A percentile compares a stretch with the other conserved stretches of the same genome.
These are phyloP conservation scores for Pelobates fuscus DNA, from an alignment of 2,113 vertebrate species.

Conservation along the genomic window DNA sequence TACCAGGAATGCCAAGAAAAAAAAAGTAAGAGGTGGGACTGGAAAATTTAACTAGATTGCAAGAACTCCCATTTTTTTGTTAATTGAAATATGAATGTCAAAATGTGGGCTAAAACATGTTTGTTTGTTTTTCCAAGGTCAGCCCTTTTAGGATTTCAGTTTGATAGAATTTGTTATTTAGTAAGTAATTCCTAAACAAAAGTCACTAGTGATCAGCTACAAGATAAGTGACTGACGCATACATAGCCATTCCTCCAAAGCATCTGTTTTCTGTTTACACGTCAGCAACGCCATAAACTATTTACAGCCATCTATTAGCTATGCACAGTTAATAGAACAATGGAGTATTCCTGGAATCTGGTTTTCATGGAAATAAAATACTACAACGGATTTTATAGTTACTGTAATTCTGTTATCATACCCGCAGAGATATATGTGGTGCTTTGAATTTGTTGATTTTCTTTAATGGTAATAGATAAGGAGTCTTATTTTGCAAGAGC, in stretches of 20 bases:
- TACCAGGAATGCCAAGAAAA: too few relatives aligned
- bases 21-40: too few relatives aligned
- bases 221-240: constrained; percentile 11
- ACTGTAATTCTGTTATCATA: background rate
- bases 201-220: constrained; percentile 5
- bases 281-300: constrained; percentile 23
- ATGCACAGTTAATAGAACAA: constrained; percentile 12
- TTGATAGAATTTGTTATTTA: too few relatives aligned
- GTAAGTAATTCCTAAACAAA: too few relatives aligned
- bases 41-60: too few relatives aligned
- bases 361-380: background rate
- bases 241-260: constrained; percentile 13
- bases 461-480: background rate
- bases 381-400: background rate
- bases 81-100: too few relatives aligned
- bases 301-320: constrained; percentile 27
- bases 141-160: too few relatives aligned
- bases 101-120: too few relatives aligned
- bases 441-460: background rate
- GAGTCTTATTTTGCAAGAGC: too few relatives aligned
- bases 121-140: too few relatives aligned
- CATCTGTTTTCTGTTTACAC: constrained; percentile 37
- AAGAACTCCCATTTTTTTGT: too few relatives aligned
- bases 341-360: background rate
- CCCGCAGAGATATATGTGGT: background rate